Evolutionary conservation across 2,888 invertebrate genomes (phyloP).

Genomic region (Drosophila leonis): DNA sequence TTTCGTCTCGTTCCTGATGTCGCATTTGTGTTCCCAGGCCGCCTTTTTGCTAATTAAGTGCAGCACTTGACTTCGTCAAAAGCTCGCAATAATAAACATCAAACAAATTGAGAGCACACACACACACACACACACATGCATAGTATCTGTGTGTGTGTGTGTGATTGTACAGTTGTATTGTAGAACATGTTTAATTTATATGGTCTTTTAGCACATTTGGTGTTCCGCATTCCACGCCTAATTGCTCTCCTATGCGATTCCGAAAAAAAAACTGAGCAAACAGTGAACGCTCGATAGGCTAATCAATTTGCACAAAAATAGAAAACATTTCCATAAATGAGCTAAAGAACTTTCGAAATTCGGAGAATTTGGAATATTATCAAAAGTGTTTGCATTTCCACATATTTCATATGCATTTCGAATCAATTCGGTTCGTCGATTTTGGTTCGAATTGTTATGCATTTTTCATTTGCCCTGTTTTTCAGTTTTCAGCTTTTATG

Average conservation of each 20-base stretch:
- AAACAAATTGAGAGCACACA: constrained; percentile 56
- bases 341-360: background rate
- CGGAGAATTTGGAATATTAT: background rate
- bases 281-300: constrained; percentile 1
- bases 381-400: background rate
- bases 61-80: constrained; percentile 68
- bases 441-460: background rate
- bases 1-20: constrained; percentile 12
- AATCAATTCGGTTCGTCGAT: constrained; percentile 4
- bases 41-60: constrained; percentile 66
- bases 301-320: background rate
- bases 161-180: constrained; percentile 20
- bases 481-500: constrained; percentile 1
- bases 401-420: background rate
- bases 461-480: constrained; percentile 8
- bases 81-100: constrained; percentile 64
- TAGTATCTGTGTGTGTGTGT: background rate
- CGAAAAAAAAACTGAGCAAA: too few relatives aligned
- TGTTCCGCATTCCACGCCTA: constrained; percentile 74
- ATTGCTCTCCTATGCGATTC: constrained; percentile 50
- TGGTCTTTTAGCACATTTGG: constrained; percentile 69
- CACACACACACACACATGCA: constrained; percentile 9
- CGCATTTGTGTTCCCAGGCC: constrained; percentile 48
- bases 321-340: background rate
- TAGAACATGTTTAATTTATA: constrained; percentile 52